Evolutionary conservation across 2,113 vertebrate genomes (phyloP).

Genomic region (Eonycteris spelaea): DNA sequence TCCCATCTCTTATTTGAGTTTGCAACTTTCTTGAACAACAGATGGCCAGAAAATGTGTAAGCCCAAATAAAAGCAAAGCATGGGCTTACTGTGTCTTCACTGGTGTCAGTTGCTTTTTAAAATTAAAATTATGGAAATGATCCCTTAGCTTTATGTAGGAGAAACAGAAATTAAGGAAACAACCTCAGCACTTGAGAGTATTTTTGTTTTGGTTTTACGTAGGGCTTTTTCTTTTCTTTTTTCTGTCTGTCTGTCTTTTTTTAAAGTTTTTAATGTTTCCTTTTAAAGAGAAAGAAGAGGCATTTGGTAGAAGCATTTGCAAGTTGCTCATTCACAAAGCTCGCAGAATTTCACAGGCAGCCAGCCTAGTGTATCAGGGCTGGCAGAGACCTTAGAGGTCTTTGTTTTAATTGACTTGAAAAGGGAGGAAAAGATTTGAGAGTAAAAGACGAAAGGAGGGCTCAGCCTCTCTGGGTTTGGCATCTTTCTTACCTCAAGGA

Average conservation of each 20-base stretch:
- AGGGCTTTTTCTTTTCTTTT: background rate
- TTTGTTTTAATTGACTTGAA: slow-evolving; percentile 18
- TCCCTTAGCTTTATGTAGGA: slow-evolving; percentile 43
- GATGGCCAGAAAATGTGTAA: slow-evolving; percentile 76
- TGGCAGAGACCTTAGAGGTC: background rate
- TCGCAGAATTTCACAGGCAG: background rate
- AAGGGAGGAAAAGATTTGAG: background rate
- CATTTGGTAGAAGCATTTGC: slow-evolving; percentile 40
- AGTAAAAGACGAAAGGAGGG: background rate
- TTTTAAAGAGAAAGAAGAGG: slow-evolving; percentile 69
- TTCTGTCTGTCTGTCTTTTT: background rate
- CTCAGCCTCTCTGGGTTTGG: background rate
- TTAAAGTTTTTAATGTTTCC: slow-evolving; percentile 52
- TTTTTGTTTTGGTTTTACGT: slow-evolving; percentile 35
- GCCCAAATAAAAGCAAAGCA: slow-evolving; percentile 75
- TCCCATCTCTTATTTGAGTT: slow-evolving; percentile 68
- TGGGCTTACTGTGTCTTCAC: slow-evolving; percentile 17
- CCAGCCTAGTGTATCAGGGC: background rate
- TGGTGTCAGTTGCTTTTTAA: slow-evolving; percentile 52
- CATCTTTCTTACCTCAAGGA: slow-evolving; percentile 82
- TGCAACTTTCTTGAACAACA: slow-evolving; percentile 66
- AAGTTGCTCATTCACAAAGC: slow-evolving; percentile 60
- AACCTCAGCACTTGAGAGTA: slow-evolving; percentile 13
- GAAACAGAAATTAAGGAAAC: slow-evolving; percentile 31
- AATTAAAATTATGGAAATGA: slow-evolving; percentile 72